A percentile compares a stretch with the other conserved stretches of the same genome.
phyloP scores from a whole-genome alignment of 1,140 invertebrate genomes.

The Colletes latitarsis region DNA sequence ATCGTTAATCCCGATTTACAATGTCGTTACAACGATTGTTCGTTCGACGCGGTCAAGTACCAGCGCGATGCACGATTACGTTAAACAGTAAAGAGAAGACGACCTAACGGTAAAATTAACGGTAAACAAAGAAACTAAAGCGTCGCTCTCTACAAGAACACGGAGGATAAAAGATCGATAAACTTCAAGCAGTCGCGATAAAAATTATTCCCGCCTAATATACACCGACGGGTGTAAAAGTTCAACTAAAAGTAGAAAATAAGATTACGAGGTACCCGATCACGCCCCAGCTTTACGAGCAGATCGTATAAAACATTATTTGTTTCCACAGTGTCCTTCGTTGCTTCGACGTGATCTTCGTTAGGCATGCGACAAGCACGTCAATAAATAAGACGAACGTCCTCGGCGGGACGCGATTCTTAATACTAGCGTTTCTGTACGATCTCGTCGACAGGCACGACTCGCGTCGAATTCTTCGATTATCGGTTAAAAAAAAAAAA shows the following conservation, averaged over 20 bases:
- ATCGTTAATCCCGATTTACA: slow-evolving; percentile 16
- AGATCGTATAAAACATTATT: slow-evolving; percentile 4
- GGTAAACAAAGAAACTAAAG: background rate
- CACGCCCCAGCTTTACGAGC: background rate
- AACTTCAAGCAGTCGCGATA: background rate
- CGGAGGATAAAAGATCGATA: background rate
- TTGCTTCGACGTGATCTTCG: background rate
- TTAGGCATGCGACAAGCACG: slow-evolving; percentile 32
- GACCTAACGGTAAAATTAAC: slow-evolving; percentile 11
- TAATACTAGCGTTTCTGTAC: slow-evolving; percentile 11
- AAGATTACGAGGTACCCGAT: slow-evolving; percentile 11
- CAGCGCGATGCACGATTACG: slow-evolving; percentile 1
- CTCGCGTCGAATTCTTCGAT: background rate
- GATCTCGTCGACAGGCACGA: background rate
- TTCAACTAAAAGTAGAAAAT: background rate
- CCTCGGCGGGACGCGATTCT: background rate
- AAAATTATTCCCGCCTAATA: slow-evolving; percentile 3
- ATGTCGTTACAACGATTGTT: background rate
- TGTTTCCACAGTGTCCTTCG: background rate
- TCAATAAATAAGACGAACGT: slow-evolving; percentile 28
- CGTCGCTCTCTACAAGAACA: background rate
- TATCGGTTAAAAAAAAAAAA: too few relatives aligned
- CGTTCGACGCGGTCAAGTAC: slow-evolving; percentile 8
- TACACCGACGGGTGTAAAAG: background rate
- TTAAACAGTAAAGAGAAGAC: background rate